Base-by-base conservation (phyloP, 2,888 invertebrate genomes). In the Sepiola atlantica region DNA sequence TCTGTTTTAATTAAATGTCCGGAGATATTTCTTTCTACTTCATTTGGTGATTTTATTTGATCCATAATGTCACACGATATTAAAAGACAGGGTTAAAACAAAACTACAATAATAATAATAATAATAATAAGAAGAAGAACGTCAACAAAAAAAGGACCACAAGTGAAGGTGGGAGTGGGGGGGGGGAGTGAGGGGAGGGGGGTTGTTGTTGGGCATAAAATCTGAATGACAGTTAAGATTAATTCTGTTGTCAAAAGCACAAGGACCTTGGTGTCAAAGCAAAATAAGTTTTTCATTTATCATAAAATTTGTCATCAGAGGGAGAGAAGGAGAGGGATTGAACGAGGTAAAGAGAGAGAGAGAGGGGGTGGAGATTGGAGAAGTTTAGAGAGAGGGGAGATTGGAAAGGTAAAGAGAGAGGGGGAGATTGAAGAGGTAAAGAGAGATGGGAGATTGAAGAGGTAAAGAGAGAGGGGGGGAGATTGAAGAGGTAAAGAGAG, bases 11-110 rank as follows among this genome's bases (percentile, higher is more conserved):
- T 77, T 77, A 77, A 77, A 77, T 77, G 77, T 77, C n/a, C 77
- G n/a, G 10, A 77, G n/a, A 77, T 77, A 77, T 77, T 77, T n/a
- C n/a, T 77, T n/a, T n/a, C n/a, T 77, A 18, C 77, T 77, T 77
- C 77, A 77, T 77, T n/a, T 77, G 77, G 77, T 77, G 77, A 77
- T 77, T 77, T 77, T n/a, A 77, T 77, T 77, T 77, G 77, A 77
- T 77, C 77, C 77, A 77, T 77, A 77, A 77, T 77, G 77, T 77
- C 77, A 77, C 77, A 77, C 28, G 12, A 28, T 77, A 77, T 77
- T 77, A 77, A n/a, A n/a, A 77, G 77, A 77, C 28, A 1, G 77
- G n/a, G n/a, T 45, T 77, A 77, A 77, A 77, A n/a, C n/a, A 14
- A n/a, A n/a, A n/a, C 16, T 45, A 77, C 2, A 77, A 77, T 1